Evolutionary conservation across 2,888 invertebrate genomes (phyloP).

Genomic region (Caenorhabditis wallacei): DNA sequence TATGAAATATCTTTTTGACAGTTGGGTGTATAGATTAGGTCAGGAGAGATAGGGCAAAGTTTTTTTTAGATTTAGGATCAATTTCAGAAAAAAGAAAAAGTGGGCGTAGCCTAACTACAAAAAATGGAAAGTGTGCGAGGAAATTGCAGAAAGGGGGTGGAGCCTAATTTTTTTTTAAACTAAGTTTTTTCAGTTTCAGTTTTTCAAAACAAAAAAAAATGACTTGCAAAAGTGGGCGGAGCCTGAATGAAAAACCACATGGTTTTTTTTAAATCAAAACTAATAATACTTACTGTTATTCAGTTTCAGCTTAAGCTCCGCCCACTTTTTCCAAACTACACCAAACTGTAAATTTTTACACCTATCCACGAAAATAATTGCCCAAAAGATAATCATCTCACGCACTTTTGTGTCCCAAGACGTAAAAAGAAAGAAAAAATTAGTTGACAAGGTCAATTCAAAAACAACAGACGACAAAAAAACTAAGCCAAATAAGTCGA

Average conservation of each 20-base stretch:
- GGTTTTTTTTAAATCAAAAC: too few species aligned
- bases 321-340: not conserved
- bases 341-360: not conserved
- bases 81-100: not conserved
- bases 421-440: not conserved
- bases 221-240: constrained; percentile 16
- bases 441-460: constrained; percentile 25
- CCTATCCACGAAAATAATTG: too few species aligned
- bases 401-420: constrained; percentile 1
- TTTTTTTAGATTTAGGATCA: not conserved
- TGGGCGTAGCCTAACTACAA: too few species aligned
- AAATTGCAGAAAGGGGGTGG: not conserved
- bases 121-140: too few species aligned
- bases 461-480: constrained; percentile 26
- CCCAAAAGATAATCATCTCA: constrained; percentile 2
- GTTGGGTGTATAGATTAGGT: constrained; percentile 13
- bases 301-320: not conserved
- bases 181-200: too few species aligned
- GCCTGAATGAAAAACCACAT: not conserved
- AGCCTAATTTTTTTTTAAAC: not conserved
- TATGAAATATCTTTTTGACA: constrained; percentile 53
- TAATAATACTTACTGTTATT: too few species aligned
- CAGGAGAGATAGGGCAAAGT: not conserved
- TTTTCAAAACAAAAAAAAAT: too few species aligned
- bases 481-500: constrained; percentile 1